Percentiles rank a stretch among this genome's conserved stretches.
These are phyloP conservation scores for Gavialis gangeticus DNA, from an alignment of 2,113 vertebrate species.

Conservation along the genomic window DNA sequence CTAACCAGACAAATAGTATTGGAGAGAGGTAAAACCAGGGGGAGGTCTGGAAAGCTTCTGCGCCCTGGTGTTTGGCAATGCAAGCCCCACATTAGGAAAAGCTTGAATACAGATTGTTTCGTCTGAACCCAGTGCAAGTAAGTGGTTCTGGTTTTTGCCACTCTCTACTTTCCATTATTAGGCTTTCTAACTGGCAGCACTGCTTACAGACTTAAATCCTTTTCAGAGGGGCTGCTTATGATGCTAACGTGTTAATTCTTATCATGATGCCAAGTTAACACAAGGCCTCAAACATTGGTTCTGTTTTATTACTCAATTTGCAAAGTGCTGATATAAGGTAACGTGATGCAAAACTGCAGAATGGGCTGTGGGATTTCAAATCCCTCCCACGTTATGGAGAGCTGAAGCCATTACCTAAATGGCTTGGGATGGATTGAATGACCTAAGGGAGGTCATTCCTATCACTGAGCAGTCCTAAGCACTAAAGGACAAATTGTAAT, in stretches of 20 bases:
- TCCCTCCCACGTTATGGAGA: neutral
- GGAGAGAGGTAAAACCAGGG: conserved; percentile 46
- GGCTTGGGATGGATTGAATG: neutral
- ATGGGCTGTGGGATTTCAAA: neutral
- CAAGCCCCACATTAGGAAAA: accelerated
- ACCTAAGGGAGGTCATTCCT: neutral
- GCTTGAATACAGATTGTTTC: neutral
- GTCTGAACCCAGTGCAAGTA: neutral
- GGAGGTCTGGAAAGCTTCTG: neutral
- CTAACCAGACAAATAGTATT: neutral
- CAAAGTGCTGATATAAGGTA: neutral
- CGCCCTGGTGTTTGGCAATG: accelerated
- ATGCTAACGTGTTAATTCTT: conserved; percentile 30
- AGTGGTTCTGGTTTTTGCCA: conserved; percentile 28
- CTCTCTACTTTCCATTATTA: conserved; percentile 12
- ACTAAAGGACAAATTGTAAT: neutral
- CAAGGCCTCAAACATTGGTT: neutral
- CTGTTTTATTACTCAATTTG: neutral
- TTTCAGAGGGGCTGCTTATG: neutral
- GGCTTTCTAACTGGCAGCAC: conserved; percentile 23
- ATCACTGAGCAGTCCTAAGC: neutral
- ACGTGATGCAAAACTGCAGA: accelerated
- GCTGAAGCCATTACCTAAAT: neutral
- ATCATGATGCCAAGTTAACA: conserved; percentile 42
- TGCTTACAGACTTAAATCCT: conserved; percentile 12